Conservation (phyloP, 2,888 invertebrate genomes). For the Celastrina argiolus region DNA sequence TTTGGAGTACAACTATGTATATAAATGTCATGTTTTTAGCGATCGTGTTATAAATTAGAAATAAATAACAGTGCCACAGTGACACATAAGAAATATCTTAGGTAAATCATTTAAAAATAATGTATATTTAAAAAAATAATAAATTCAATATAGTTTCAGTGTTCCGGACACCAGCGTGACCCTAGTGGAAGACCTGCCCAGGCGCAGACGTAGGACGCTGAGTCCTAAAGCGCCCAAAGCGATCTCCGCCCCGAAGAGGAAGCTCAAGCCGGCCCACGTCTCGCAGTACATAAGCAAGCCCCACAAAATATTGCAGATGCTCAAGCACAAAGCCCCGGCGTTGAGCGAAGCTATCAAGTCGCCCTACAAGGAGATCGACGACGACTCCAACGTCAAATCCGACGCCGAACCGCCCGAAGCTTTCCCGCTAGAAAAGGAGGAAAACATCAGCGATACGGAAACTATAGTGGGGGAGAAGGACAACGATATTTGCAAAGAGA, state of each 20-base stretch:
- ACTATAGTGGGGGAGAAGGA: slow-evolving; percentile 58
- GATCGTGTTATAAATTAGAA: too few relatives aligned
- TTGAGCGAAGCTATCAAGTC: slow-evolving; percentile 34
- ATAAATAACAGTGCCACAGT: too few relatives aligned
- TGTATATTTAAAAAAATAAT: neutral
- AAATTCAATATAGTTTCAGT: slow-evolving; percentile 37
- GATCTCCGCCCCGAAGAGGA: slow-evolving; percentile 53
- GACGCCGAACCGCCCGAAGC: slow-evolving; percentile 63
- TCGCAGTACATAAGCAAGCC: slow-evolving; percentile 48
- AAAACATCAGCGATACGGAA: slow-evolving; percentile 55
- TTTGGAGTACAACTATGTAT: too few relatives aligned
- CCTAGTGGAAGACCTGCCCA: slow-evolving; percentile 53
- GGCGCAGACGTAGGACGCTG: slow-evolving; percentile 47
- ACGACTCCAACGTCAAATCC: slow-evolving; percentile 35
- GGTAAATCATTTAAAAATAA: too few relatives aligned
- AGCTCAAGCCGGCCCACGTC: slow-evolving; percentile 46
- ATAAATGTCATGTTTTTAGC: too few relatives aligned
- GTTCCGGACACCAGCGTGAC: slow-evolving; percentile 55
- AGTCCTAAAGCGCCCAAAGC: slow-evolving; percentile 51
- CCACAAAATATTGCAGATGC: slow-evolving; percentile 58
- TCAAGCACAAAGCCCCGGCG: slow-evolving; percentile 52
- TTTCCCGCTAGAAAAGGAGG: slow-evolving; percentile 57
- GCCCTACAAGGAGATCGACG: slow-evolving; percentile 41
- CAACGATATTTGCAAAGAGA: slow-evolving; percentile 51
- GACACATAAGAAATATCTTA: too few relatives aligned